Conservation (phyloP, 2,888 invertebrate genomes). For the Nomada fucata region DNA sequence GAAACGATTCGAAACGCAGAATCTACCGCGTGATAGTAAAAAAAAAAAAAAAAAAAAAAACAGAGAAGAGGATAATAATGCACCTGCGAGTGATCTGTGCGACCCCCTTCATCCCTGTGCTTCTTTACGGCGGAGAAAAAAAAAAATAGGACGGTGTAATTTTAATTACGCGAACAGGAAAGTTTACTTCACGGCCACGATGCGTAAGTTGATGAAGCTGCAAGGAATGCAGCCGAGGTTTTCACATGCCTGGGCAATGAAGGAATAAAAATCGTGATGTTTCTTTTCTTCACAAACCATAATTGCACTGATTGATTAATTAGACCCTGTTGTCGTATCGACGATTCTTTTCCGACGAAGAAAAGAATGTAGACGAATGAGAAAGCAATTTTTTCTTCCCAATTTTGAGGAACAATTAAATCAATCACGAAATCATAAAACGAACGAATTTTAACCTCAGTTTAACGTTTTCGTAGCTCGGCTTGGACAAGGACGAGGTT, state of each 20-base stretch:
- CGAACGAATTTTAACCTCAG: conserved; percentile 81
- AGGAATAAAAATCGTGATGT: not conserved
- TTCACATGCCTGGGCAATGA: not conserved
- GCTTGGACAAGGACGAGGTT: conserved; percentile 97
- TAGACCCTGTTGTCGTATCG: not conserved
- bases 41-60: not conserved
- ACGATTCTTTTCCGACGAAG: not conserved
- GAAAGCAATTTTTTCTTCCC: conserved; percentile 1
- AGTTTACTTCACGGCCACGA: conserved; percentile 24
- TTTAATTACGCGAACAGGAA: conserved; percentile 45
- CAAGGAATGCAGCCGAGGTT: conserved; percentile 9
- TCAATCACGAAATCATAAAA: conserved; percentile 52
- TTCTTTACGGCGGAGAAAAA: conserved; percentile 7
- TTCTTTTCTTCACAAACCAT: not conserved
- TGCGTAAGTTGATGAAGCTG: conserved; percentile 27
- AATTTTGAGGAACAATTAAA: conserved; percentile 39
- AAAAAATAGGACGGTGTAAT: conserved; percentile 49
- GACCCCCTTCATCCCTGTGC: conserved; percentile 20
- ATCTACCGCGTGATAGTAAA: conserved; percentile 9
- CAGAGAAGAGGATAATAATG: conserved; percentile 4
- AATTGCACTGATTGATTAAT: not conserved
- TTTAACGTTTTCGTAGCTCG: conserved; percentile 91
- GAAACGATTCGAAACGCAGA: conserved; percentile 17
- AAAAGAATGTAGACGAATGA: conserved; percentile 9
- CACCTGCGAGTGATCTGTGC: conserved; percentile 33